Evolutionary conservation across 2,113 vertebrate species (phyloP).

Genomic region (Herpailurus yagouaroundi): DNA sequence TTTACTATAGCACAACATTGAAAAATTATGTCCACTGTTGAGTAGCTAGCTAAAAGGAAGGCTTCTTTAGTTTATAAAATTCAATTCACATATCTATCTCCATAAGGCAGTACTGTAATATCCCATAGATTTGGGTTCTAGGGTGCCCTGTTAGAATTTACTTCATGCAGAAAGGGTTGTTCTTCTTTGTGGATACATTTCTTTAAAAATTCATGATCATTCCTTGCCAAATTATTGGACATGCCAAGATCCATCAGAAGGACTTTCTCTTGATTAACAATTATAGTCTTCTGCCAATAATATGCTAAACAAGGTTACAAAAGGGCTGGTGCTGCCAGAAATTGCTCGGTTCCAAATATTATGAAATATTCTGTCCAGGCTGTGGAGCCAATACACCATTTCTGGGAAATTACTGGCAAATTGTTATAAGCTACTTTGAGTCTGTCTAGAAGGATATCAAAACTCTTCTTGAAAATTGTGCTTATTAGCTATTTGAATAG

Average conservation of each 20-base stretch:
- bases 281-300: background rate
- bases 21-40: background rate
- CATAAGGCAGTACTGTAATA: background rate
- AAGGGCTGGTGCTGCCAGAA: background rate
- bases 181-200: background rate
- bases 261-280: background rate
- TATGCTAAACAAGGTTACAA: background rate
- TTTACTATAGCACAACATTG: background rate
- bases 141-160: background rate
- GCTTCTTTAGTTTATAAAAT: background rate
- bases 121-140: background rate
- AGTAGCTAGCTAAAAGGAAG: background rate
- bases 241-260: background rate
- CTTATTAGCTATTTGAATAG: background rate
- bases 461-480: constrained; percentile 3
- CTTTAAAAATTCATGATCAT: background rate
- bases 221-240: background rate
- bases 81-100: background rate
- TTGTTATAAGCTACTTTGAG: background rate
- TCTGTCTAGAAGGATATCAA: background rate
- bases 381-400: background rate
- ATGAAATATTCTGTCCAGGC: constrained; percentile 19
- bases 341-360: background rate
- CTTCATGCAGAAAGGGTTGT: background rate
- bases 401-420: constrained; percentile 23